Base-by-base conservation (phyloP, 2,888 invertebrate species). In the Macrophya annulata region DNA sequence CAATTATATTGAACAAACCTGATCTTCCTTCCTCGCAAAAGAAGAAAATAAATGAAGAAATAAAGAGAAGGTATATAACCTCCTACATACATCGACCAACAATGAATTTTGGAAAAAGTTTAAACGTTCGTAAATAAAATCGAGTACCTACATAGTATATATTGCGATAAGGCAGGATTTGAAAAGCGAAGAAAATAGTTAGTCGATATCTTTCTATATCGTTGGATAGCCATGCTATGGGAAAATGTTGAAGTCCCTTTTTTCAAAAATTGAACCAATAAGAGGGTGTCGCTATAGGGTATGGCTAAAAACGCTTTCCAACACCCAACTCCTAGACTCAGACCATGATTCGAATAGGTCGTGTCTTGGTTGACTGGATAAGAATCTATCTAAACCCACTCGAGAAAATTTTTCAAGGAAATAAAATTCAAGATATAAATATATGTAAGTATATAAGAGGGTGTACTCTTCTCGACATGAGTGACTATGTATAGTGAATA, bases 201-300 rank as follows among this genome's bases (percentile, higher is more conserved):
- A 77, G 81, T 65, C 51, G 40, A 59, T 51, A 59, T 81, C 65
- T 21, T 31, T 9, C 48, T 31, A 31, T 31, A 31, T 31, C 31
- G 55, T 37, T 81, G 25, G n/a, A 51, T 10, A 72, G 8, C 10
- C 74, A 43, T n/a, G 37, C 25, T 48, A 9, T 21, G 37, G 31
- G 25, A 83, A 37, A 40, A 62, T 59, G 31, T n/a, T 15, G 71
- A 45, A 71, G 48, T 21, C 48, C 83, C 71, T 83, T 83, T 48
- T 83, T 83, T 51, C 68, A 83, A 65, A 71, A 83, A 83, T 83
- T 83, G 83, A 83, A 83, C 83, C 83, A 83, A 83, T 83, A 83
- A 83, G 48, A 48, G 51, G n/a, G 37, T 31, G 68, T 25, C 62
- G 62, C 77, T 25, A 9, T 37, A 55, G 74, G 77, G 37, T 77